Conservation (phyloP, 2,797 vertebrate species). For the Sebastes taczanowskii region DNA sequence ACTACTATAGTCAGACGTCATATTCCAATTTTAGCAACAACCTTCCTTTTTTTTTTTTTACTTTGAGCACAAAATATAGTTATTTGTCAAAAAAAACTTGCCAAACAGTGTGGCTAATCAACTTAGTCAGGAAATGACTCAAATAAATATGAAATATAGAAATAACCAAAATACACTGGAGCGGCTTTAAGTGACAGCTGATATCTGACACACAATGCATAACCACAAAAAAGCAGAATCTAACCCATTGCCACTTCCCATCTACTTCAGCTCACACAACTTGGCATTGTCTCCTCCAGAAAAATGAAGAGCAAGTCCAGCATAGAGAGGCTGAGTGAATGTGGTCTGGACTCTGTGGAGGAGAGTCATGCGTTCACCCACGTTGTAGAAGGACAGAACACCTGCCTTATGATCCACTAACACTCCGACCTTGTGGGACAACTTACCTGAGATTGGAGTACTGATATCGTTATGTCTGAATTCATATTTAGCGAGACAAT, state of each 20-base stretch:
- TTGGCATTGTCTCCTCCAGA: neutral
- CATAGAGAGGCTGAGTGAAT: neutral
- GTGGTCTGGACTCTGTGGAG: constrained; percentile 18
- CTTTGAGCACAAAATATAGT: no score
- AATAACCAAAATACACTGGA: no score
- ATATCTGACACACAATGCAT: neutral
- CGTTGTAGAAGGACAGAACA: neutral
- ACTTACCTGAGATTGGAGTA: neutral
- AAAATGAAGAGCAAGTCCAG: neutral
- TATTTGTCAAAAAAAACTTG: accelerated
- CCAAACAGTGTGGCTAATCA: neutral
- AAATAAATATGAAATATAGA: neutral
- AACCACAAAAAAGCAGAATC: neutral
- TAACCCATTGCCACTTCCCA: neutral
- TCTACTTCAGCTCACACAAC: neutral
- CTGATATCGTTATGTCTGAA: neutral
- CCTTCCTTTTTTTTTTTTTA: no score
- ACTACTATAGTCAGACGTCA: no score
- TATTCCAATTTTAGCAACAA: no score
- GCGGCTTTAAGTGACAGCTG: no score
- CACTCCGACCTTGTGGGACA: neutral
- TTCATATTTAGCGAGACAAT: neutral
- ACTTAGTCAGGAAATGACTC: neutral
- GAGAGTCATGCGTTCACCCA: neutral
- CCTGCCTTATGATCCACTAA: constrained; percentile 16